A percentile compares a stretch with the other conserved stretches of the same genome.
These are phyloP conservation scores for Julus scandinavius DNA, from an alignment of 2,888 invertebrate species.

Conservation along the genomic window DNA sequence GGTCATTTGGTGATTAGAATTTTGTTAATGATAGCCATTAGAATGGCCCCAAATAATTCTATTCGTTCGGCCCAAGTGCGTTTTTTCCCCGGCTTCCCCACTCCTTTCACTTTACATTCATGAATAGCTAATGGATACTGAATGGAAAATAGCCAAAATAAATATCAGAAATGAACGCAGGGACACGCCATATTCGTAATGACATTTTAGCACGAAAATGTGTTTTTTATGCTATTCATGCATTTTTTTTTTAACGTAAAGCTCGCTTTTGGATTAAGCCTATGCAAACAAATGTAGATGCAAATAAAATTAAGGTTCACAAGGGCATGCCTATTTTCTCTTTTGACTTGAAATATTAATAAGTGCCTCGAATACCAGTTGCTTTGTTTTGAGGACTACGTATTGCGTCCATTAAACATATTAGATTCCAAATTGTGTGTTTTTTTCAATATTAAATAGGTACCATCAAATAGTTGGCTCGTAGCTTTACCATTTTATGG, in stretches of 20 bases:
- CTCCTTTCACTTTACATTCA: conserved; percentile 35
- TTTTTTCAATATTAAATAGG: too few relatives aligned
- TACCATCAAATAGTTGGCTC: too few relatives aligned
- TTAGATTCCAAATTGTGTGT: not conserved
- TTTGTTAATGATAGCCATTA: conserved; percentile 3
- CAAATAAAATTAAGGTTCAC: not conserved
- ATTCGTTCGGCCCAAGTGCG: not conserved
- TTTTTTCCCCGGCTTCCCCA: not conserved
- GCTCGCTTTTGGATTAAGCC: not conserved
- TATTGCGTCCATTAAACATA: not conserved
- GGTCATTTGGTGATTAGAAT: conserved; percentile 34
- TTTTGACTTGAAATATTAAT: not conserved
- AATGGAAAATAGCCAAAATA: conserved; percentile 41
- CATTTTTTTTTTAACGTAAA: not conserved
- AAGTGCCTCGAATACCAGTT: not conserved
- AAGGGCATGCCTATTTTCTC: not conserved
- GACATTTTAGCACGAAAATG: conserved; percentile 19
- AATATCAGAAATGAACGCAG: conserved; percentile 5
- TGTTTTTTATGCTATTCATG: not conserved
- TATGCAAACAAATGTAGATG: not conserved
- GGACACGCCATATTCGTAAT: conserved; percentile 27
- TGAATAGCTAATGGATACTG: conserved; percentile 29
- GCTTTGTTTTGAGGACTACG: not conserved
- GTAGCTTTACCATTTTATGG: too few relatives aligned
- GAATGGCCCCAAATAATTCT: not conserved